These are phyloP conservation scores for Rotaria macrura DNA, from an alignment of 2,888 invertebrate species.

Conservation along the genomic window DNA sequence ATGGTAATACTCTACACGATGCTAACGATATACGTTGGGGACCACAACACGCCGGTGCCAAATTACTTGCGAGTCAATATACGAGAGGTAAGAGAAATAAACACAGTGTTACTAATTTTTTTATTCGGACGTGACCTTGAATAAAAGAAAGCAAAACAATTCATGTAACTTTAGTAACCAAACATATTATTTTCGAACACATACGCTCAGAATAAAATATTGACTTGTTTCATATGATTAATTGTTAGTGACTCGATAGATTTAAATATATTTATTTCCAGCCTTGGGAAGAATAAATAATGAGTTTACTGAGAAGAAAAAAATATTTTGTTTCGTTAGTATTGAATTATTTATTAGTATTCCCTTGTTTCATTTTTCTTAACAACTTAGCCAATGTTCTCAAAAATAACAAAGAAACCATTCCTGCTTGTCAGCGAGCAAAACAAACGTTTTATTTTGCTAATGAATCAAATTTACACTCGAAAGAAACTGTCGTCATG, in stretches of 20 bases:
- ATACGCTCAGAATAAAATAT: not conserved
- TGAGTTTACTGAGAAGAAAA: too few species aligned
- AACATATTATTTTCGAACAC: not conserved
- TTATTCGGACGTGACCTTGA: not conserved
- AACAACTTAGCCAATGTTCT: not conserved
- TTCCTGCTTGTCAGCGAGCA: too few species aligned
- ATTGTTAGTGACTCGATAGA: not conserved
- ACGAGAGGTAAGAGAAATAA: not conserved
- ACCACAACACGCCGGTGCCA: slow-evolving; percentile 32
- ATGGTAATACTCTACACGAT: slow-evolving; percentile 3
- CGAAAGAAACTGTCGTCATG: too few species aligned
- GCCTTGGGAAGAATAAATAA: not conserved
- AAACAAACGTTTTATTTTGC: too few species aligned
- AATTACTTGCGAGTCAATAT: slow-evolving; percentile 33
- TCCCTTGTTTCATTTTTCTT: not conserved
- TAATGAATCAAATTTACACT: too few species aligned
- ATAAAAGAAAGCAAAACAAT: not conserved
- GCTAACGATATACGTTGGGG: slow-evolving; percentile 17
- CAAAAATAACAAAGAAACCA: too few species aligned
- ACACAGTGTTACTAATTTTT: not conserved
- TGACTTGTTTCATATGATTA: not conserved
- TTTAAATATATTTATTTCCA: not conserved
- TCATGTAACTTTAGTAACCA: not conserved
- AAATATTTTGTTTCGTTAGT: too few species aligned
- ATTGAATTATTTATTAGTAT: not conserved